Percentiles rank a stretch among this genome's conserved stretches.
These are phyloP conservation scores for Ptychadena robeensis DNA, from an alignment of 2,797 vertebrate species.

Conservation along the genomic window DNA sequence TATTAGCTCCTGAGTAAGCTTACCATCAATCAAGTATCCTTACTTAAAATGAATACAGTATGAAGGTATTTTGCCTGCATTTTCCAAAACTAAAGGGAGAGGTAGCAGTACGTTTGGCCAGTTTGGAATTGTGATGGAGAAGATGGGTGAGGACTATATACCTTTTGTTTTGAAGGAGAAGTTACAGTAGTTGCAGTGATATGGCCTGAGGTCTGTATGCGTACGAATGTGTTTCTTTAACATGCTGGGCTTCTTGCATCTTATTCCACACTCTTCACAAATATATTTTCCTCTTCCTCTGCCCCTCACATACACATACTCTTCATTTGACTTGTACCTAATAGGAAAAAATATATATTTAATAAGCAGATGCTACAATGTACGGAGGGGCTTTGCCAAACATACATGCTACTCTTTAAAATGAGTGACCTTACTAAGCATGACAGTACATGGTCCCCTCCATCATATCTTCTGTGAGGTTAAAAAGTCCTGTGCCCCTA, in stretches of 20 bases:
- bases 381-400: not conserved
- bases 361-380: not conserved
- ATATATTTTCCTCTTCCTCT: conserved; percentile 97
- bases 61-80: too few species aligned
- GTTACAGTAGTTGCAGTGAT: conserved; percentile 96
- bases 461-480: too few species aligned
- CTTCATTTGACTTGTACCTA: conserved; percentile 98
- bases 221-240: conserved; percentile 98
- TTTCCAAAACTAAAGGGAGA: too few species aligned
- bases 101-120: too few species aligned
- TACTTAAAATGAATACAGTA: too few species aligned
- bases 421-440: too few species aligned
- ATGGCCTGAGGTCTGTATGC: conserved; percentile 95
- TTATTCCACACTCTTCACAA: conserved; percentile 98
- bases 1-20: too few species aligned
- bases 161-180: conserved; percentile 99
- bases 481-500: too few species aligned
- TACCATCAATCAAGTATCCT: too few species aligned
- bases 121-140: too few species aligned
- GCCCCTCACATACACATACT: conserved; percentile 96
- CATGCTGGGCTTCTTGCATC: conserved; percentile 99
- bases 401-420: not conserved
- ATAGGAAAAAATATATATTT: conserved; percentile 44
- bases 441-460: too few species aligned
- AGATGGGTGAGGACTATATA: conserved; percentile 65